phyloP scores from a whole-genome alignment of 64 coral and sea anemone genomes.

The Hydrozoanthus tunicans region DNA sequence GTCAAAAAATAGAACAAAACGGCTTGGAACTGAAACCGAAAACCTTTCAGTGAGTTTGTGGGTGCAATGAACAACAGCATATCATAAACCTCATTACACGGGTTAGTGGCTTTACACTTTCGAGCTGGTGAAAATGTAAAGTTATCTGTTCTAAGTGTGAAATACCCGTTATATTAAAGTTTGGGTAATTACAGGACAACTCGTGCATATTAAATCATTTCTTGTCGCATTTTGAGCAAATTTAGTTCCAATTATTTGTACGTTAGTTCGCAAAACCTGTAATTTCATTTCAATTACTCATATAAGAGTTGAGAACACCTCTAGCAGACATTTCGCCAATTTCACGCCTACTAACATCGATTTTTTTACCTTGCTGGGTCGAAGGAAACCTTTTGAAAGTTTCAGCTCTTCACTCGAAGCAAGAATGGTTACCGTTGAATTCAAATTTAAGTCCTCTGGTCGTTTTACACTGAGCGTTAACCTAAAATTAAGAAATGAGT shows the following conservation, averaged over 20 bases:
- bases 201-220: slow-evolving; percentile 58
- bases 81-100: neutral
- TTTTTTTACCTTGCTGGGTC: too few relatives aligned
- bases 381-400: too few relatives aligned
- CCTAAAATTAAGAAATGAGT: too few relatives aligned
- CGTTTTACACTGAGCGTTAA: too few relatives aligned
- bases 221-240: slow-evolving; percentile 64
- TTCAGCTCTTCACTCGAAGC: too few relatives aligned
- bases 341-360: too few relatives aligned
- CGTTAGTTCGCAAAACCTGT: slow-evolving; percentile 35
- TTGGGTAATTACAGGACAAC: slow-evolving; percentile 12
- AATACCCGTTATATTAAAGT: slow-evolving; percentile 13
- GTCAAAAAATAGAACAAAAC: neutral
- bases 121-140: neutral
- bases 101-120: neutral
- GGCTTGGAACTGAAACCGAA: neutral
- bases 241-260: slow-evolving; percentile 66
- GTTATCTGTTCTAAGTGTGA: neutral
- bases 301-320: neutral
- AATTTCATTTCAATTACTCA: slow-evolving; percentile 23
- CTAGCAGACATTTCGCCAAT: too few relatives aligned
- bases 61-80: neutral
- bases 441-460: too few relatives aligned
- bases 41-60: neutral
- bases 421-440: too few relatives aligned